phyloP scores from a whole-genome alignment of 2,113 vertebrate species.

The Pithys albifrons region DNA sequence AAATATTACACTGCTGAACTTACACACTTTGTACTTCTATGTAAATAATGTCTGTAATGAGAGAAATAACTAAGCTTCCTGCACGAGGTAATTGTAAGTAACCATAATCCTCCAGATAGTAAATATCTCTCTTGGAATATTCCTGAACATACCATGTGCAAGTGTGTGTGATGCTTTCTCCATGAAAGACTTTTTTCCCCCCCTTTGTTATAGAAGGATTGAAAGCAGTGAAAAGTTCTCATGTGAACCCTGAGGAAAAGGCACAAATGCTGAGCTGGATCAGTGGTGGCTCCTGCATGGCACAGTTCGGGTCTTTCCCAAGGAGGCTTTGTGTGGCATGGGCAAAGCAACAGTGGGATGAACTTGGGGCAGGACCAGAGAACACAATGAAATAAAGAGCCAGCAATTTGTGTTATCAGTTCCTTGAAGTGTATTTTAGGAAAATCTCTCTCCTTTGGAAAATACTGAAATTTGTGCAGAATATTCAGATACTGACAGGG shows the following conservation, averaged over 20 bases:
- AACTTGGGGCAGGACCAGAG: background rate
- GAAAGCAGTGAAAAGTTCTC: background rate
- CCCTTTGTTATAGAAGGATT: background rate
- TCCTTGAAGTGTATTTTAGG: background rate
- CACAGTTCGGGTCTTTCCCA: background rate
- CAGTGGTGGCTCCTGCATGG: background rate
- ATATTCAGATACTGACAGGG: background rate
- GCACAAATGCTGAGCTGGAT: background rate
- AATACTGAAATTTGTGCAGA: background rate
- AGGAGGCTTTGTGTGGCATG: background rate
- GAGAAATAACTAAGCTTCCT: background rate
- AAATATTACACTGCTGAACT: background rate
- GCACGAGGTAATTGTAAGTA: background rate
- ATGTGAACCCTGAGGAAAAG: background rate
- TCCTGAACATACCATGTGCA: rapidly evolving
- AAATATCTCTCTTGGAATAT: background rate
- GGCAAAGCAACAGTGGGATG: background rate
- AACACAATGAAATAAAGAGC: background rate
- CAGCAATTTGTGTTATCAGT: background rate
- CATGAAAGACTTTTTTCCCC: background rate
- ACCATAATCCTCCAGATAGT: background rate
- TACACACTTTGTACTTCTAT: background rate
- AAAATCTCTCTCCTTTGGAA: background rate
- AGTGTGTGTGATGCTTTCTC: background rate
- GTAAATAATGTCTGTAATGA: background rate